Base-by-base conservation (phyloP, 2,113 vertebrate genomes). In the Labeo catla region DNA sequence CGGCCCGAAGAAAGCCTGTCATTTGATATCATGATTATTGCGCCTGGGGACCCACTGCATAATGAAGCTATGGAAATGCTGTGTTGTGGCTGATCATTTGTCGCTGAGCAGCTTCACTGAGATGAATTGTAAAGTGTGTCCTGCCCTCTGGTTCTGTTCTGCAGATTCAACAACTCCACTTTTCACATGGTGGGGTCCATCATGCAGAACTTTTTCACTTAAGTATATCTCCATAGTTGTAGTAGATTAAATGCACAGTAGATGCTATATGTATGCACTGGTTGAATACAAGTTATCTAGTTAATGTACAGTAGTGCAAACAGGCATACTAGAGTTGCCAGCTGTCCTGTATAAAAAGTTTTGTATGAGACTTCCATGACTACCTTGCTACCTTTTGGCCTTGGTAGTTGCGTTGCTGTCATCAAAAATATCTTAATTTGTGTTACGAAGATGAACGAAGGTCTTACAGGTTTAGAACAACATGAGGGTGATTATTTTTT, bases 1-100 rank as follows among this genome's bases (percentile, higher is more conserved):
- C 57, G 21, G 81, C 76, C 77, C 13, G 50, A 12, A 54, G 54
- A 74, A 65, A 49, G 39, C 76, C 57, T 81, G 73, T 81, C 68
- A 73, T 87, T 76, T 74, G 83, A 77, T 85, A 86, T 81, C 45
- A 86, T 76, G 84, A 88, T 88, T 86, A 81, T 70, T 84, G 39
- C 21, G 74, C 73, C 85, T 52, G 79, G 54, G n/a, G 81, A 28
- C 5, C n/a, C 12, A 12, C 45, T 16, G 66, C 52, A 61, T 85
- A 81, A 88, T 85, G 87, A 79, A 76, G 76, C 83, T 66, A 49
- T 70, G 78, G 21, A 82, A 68, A 85, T 73, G 45, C 65, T 34
- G 78, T 16, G 23, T 76, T 68, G 76, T 28, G 65, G 43, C 74
- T 86, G 80, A 83, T 72, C 61, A 21, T 61, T 81, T 82, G 84